Evolutionary conservation across 1,140 invertebrate species (phyloP), one percentile per base, ranked within the genome.

Genomic region (Procambarus virginalis): DNA sequence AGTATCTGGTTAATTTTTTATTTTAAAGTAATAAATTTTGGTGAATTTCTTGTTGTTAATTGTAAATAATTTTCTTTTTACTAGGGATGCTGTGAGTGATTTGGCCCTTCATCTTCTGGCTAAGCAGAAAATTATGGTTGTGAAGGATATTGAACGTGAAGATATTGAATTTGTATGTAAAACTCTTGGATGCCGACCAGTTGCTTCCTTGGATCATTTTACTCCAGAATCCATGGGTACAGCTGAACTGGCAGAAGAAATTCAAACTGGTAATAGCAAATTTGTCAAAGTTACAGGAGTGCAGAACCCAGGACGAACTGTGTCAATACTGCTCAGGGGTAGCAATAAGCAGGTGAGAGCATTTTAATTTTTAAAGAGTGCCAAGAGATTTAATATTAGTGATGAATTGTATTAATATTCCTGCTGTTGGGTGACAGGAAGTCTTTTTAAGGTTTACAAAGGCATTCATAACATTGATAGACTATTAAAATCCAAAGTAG

Each of bases 41-140:
- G 8, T 58, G 55, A 58, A 12, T 58, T 58, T 58, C 6, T 58
- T 34, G 55, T 58, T 58, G 12, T 58, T 6, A 58, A 9, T 58
- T 58, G 55, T 58, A 9, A 58, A 58, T 58, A 12, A 58, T 20
- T 83, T 46, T 76, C 3, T 60, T 83, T 89, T 83, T 93, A 91
- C 78, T 92, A 96, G 96, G 92, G 99, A 99, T 96, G 98, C 99
- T 46, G 95, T 99, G 14, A 99, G 97, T 93, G 99, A 99, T 94
- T 94, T 99, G 92, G 99, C 99, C 3, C 95, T 99, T 92, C 99
- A 99, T 94, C 99, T 99, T 94, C 95, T 99, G 91, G 98, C 99
- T 93, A 99, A 99, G 95, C 98, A 99, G 94, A 99, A 99, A 94
- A 99, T 99, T 73, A 97, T 99, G 97, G 98, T 99, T 10, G 96